Evolutionary conservation across 2,113 vertebrate species (phyloP).

Genomic region (Pantherophis guttatus): DNA sequence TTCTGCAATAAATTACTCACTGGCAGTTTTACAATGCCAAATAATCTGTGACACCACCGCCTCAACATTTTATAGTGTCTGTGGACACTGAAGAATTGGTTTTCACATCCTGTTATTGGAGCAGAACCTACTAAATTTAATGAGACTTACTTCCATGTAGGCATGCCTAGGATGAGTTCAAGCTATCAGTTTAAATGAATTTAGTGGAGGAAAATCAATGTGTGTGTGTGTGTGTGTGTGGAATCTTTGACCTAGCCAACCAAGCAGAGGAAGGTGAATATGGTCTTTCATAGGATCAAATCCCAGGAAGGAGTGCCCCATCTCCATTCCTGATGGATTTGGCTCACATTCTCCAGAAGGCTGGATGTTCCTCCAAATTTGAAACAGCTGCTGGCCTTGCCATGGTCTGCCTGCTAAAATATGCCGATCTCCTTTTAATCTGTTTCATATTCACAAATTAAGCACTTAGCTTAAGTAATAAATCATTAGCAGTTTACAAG

Average conservation of each 20-base stretch:
- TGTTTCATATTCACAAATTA: slow-evolving; percentile 83
- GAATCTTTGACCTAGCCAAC: not conserved
- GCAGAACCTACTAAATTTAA: not conserved
- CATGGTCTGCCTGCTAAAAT: slow-evolving; percentile 78
- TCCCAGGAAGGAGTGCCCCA: not conserved
- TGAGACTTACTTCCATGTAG: not conserved
- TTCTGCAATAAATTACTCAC: not conserved
- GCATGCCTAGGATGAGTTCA: not conserved
- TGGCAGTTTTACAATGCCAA: not conserved
- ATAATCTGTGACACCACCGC: not conserved
- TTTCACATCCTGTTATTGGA: not conserved
- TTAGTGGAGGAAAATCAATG: not conserved
- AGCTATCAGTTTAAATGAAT: too few species aligned
- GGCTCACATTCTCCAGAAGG: slow-evolving; percentile 65
- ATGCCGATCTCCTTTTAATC: slow-evolving; percentile 78
- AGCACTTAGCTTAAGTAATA: slow-evolving; percentile 81
- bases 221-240: not conserved
- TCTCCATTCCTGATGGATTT: slow-evolving; percentile 11
- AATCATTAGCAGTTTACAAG: slow-evolving; percentile 78
- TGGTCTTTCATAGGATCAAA: not conserved
- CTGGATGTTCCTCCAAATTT: slow-evolving; percentile 75
- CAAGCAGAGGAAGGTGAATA: not conserved
- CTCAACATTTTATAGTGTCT: not conserved
- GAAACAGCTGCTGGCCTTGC: slow-evolving; percentile 77
- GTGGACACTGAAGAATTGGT: not conserved